These are phyloP conservation scores for Paratrypauchen microcephalus DNA, from an alignment of 2,797 vertebrate genomes.

Conservation along the genomic window DNA sequence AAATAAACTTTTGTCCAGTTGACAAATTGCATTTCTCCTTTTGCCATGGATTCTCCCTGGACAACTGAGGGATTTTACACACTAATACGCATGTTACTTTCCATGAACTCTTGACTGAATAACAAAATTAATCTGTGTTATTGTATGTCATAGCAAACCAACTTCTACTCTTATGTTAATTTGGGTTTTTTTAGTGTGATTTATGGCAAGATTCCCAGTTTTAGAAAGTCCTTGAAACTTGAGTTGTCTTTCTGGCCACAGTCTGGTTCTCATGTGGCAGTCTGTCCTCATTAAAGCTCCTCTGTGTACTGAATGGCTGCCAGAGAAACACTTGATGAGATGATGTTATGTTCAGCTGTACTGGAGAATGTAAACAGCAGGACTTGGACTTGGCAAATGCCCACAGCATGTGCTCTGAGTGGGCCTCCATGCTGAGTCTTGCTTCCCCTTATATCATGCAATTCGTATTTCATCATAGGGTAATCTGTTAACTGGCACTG, in stretches of 20 bases:
- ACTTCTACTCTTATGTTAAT: neutral
- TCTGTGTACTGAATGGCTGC: neutral
- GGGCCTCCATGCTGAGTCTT: neutral
- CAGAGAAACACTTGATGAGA: neutral
- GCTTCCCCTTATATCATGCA: constrained; percentile 5
- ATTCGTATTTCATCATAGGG: constrained; percentile 12
- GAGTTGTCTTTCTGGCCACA: neutral
- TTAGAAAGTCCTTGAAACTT: neutral
- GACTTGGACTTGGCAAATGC: neutral
- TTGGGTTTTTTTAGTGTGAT: neutral
- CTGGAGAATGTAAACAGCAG: neutral
- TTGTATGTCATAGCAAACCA: neutral
- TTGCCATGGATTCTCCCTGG: too few relatives aligned
- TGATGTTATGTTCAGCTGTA: neutral
- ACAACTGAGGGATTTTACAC: too few relatives aligned
- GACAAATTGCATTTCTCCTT: too few relatives aligned
- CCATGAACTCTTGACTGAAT: too few relatives aligned
- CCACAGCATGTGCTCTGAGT: constrained; percentile 16
- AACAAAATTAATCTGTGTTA: too few relatives aligned
- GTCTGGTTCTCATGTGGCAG: neutral
- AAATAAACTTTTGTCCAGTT: too few relatives aligned
- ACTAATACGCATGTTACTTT: too few relatives aligned
- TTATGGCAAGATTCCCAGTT: neutral
- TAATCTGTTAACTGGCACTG: neutral
- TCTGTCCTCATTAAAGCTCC: neutral